Base-by-base conservation (phyloP, 2,113 vertebrate species). In the Crotalus tigris region DNA sequence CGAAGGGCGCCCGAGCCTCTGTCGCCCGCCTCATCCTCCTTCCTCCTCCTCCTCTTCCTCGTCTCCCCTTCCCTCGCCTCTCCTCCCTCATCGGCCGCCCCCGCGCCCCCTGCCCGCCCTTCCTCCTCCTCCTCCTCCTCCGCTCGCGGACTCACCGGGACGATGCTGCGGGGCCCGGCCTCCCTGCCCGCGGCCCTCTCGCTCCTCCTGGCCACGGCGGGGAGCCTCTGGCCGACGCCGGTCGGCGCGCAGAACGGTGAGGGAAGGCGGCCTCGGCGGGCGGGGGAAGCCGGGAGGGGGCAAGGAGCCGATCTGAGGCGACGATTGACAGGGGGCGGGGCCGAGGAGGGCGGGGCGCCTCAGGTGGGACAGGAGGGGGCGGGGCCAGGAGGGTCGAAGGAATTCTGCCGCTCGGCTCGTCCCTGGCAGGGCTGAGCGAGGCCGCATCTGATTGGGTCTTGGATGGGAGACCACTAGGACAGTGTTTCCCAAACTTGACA, bases 241-340 rank as follows among this genome's bases (percentile, higher is more conserved):
- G 95, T 95, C 88, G 94, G 94, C 53, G 97, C 97, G 94, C 97
- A 98, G 96, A 97, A 96, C 96, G 97, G 97, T 97, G 95, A 97
- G 97, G 64, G 12, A 92, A 94, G 81, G 75, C 94, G 92, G 93
- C 51, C 23, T 49, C 13, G 81, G 2, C 23, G 29, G 10, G 4
- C 12, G 29, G 26, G 59, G 5, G 12, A n/a, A 29, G 46, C 13
- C 15, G 3, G 8, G 12, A 9, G 51, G 89, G 29, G 13, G 53
- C 4, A 26, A 11, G 69, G 6, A 53, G 46, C 59, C n/a, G 39
- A 33, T 61, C 11, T 29, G 75, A 61, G 21, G 17, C 33, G n/a
- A 54, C 75, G 85, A 59, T 0, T 87, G 44, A 85, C 26, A 19
- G 86, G 17, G 11, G 93, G 87, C 64, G 64, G 57, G 49, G 2